phyloP scores from a whole-genome alignment of 1,140 invertebrate species.

The Bombus confusus region DNA sequence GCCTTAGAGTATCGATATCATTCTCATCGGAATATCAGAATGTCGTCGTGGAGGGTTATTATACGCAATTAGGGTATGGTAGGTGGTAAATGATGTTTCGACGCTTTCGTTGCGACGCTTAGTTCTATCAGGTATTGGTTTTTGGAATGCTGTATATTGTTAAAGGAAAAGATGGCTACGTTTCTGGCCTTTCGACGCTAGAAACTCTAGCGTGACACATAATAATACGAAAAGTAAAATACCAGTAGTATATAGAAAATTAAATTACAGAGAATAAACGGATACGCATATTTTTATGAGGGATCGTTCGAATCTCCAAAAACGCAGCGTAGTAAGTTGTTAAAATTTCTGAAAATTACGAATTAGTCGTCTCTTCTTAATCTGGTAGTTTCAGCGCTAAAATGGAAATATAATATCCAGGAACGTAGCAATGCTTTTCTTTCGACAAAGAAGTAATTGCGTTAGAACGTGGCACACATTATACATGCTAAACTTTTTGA shows the following conservation, averaged over 20 bases:
- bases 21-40: not conserved
- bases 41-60: not conserved
- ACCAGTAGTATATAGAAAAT: no score
- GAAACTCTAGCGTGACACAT: not conserved
- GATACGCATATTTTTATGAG: no score
- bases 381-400: no score
- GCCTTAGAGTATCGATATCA: not conserved
- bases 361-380: no score
- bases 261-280: no score
- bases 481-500: no score
- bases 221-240: not conserved
- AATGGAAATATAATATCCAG: no score
- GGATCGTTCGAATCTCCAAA: no score
- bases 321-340: no score
- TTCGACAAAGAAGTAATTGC: not conserved
- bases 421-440: not conserved
- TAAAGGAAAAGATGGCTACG: no score
- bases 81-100: not conserved
- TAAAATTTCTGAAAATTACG: no score
- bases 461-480: no score
- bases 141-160: not conserved
- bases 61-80: not conserved
- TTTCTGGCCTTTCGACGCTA: not conserved
- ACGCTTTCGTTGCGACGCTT: not conserved
- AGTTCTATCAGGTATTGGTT: not conserved